These are phyloP conservation scores for Oryzias melastigma DNA, from an alignment of 2,113 vertebrate species.

Conservation along the genomic window DNA sequence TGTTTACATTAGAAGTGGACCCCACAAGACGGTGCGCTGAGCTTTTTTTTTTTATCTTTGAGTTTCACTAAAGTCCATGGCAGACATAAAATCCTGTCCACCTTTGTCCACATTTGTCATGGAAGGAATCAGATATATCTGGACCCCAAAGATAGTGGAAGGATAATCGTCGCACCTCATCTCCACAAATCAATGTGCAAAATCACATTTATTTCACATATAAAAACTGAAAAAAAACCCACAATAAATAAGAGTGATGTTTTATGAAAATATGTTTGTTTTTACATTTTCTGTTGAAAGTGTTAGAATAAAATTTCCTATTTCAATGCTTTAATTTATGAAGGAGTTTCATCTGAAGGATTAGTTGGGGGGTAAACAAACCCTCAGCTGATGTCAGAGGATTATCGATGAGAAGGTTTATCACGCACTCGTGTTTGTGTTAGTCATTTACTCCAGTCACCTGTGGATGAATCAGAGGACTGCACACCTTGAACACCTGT, in stretches of 20 bases:
- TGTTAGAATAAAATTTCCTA: too few species aligned
- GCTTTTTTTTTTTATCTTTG: too few species aligned
- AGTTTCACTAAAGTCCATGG: too few species aligned
- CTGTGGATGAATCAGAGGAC: constrained; percentile 3
- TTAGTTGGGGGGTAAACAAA: constrained; percentile 42
- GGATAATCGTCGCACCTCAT: constrained; percentile 50
- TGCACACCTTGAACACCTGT: neutral
- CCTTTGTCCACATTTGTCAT: too few species aligned
- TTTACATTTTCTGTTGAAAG: too few species aligned
- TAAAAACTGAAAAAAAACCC: neutral
- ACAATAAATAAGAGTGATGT: neutral
- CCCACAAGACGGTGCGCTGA: too few species aligned
- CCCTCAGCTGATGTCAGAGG: constrained; percentile 50
- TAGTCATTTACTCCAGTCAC: constrained; percentile 26
- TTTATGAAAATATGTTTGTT: too few species aligned
- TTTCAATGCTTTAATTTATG: constrained; percentile 1
- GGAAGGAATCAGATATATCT: too few species aligned
- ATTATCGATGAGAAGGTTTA: constrained; percentile 67
- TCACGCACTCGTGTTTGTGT: constrained; percentile 17
- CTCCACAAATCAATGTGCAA: constrained; percentile 4
- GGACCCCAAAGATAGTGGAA: too few species aligned
- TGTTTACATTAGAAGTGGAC: too few species aligned
- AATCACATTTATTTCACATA: constrained; percentile 7
- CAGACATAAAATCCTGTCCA: too few species aligned
- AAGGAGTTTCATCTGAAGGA: neutral